Evolutionary conservation across 2,888 invertebrate species (phyloP), one percentile per base, ranked within the genome.

Genomic region (Eupithecia insigniata): DNA sequence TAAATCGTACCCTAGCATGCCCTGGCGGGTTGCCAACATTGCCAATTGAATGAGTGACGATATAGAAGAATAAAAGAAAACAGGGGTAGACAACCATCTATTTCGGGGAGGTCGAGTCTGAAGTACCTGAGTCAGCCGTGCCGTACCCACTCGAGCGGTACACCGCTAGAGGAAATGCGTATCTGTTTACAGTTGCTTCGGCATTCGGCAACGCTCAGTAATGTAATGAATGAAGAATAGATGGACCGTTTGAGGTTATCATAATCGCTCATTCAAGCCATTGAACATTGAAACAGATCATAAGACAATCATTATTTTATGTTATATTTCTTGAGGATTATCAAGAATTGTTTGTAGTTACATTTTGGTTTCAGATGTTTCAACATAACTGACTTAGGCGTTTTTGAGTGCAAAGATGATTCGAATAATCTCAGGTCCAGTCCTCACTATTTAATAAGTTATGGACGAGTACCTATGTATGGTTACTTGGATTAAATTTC

Each of bases 41-140:
- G 82, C 82, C 87, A 89, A 91, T 92, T 93, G 92, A 93, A 93
- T 93, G 93, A 92, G 89, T 91, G 92, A 92, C 90, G 92, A 91
- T 91, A 88, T 84, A 87, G 86, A 84, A 82, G 86, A 90, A 87
- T 83, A 78, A 84, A 88, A 89, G 87, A 88, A 89, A 90, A 89
- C 90, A 90, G 90, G 88, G 87, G 89, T 90, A 90, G 83, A 86
- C 86, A 87, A 84, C 84, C 81, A 82, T 91, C 92, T 94, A 94
- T 94, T 93, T 92, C 79, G 81, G 90, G 88, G 87, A 90, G 90
- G 89, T 90, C 87, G 87, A 88, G 87, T 84, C 85, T 90, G 88
- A 90, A 92, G 92, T 85, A 84, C 86, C 90, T 91, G 93, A 93
- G 83, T 93, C 92, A 92, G 90, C 82, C 28, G 30, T 36, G 90